Evolutionary conservation across 2,797 vertebrate species (phyloP).

Genomic region (Mus caroli): DNA sequence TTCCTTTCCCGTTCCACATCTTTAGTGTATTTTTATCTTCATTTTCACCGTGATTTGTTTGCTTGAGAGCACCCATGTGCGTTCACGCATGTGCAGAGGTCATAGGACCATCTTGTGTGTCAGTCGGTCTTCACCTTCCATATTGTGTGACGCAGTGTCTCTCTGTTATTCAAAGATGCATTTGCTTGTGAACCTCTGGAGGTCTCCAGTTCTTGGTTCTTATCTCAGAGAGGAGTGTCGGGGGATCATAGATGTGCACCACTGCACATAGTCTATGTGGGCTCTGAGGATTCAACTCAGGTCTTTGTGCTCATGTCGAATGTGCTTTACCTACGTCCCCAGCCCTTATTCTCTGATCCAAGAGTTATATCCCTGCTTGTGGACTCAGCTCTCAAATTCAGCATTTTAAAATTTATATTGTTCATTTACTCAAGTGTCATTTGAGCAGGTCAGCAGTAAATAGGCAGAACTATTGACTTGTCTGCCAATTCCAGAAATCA

Average conservation of each 20-base stretch:
- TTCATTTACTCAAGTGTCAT: neutral
- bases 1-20: neutral
- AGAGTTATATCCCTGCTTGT: conserved; percentile 15
- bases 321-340: too few relatives aligned
- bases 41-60: neutral
- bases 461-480: neutral
- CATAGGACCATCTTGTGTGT: neutral
- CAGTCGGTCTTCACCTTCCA: neutral
- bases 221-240: neutral
- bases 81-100: neutral
- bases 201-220: neutral
- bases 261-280: neutral
- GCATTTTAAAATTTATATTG: neutral
- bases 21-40: neutral
- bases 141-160: neutral
- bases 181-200: neutral
- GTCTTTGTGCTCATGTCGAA: neutral
- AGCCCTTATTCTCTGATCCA: neutral
- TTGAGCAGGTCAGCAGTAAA: neutral
- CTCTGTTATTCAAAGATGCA: neutral
- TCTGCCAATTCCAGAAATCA: conserved; percentile 2
- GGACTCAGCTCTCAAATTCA: neutral
- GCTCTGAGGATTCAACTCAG: neutral
- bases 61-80: neutral
- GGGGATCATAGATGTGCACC: neutral